phyloP scores from a whole-genome alignment of 2,113 vertebrate species.

The Felis catus region DNA sequence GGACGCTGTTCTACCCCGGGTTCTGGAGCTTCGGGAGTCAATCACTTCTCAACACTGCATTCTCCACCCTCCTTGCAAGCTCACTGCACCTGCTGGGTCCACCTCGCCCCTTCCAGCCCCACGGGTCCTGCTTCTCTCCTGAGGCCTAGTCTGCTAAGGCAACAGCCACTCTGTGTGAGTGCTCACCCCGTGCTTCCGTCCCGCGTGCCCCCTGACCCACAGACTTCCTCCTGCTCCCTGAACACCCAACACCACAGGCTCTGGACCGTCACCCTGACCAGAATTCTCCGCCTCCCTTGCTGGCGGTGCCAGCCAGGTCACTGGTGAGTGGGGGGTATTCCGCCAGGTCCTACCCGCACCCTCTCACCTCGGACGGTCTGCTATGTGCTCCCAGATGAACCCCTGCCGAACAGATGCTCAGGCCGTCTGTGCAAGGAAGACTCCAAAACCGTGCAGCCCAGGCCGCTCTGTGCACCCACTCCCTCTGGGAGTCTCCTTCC shows the following conservation, averaged over 20 bases:
- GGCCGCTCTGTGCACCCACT: background rate
- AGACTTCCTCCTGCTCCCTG: background rate
- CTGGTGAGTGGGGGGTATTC: background rate
- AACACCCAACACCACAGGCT: no score
- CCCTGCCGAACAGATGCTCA: background rate
- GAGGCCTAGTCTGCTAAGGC: background rate
- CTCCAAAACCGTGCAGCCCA: rapidly evolving
- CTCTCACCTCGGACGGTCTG: no score
- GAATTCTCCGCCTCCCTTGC: background rate
- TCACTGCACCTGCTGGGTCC: background rate
- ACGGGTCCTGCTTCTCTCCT: background rate
- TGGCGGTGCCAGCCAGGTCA: background rate
- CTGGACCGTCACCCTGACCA: background rate
- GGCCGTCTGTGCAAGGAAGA: rapidly evolving
- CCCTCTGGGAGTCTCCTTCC: background rate
- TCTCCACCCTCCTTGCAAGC: background rate
- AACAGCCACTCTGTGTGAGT: background rate
- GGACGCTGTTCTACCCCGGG: background rate
- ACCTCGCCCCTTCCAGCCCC: background rate
- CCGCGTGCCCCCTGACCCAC: background rate
- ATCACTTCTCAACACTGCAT: rapidly evolving
- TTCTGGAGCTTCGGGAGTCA: background rate
- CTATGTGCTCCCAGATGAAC: background rate
- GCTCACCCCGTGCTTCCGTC: background rate
- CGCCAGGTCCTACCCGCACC: background rate